Base-by-base conservation (phyloP, 1,140 invertebrate genomes). In the Homarus americanus region DNA sequence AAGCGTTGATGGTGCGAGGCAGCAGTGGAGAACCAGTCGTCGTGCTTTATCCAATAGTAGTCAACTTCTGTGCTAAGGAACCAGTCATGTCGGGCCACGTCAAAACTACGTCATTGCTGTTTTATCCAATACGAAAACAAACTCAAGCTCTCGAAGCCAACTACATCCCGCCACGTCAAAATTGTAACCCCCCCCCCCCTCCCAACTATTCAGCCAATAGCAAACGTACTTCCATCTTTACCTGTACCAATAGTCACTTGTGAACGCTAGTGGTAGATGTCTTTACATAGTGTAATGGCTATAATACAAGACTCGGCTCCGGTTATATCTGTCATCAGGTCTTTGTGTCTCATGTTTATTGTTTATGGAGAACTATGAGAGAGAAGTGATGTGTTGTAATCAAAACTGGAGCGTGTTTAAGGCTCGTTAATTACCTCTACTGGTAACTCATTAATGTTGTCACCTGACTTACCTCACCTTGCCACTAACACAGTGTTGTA, bases 201-300 rank as follows among this genome's bases (percentile, higher is more conserved):
- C 24, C 63, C 24, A 69, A 32, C 63, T 69, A n/a, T 69, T 32
- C 28, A 7, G 63, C 63, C 63, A 69, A 28, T 69, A 69, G 63
- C 63, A n/a, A 69, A 32, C 24, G 63, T 69, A 69, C 63, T 69
- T 69, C 63, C 63, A 69, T 69, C 63, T 28, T 69, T 69, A 28
- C n/a, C n/a, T 69, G 63, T 69, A 69, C 63, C 28, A 69, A 69
- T 69, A 69, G 63, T 69, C 28, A 69, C 32, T 69, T 69, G 63
- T 69, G 63, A 32, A 69, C 3, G n/a, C 24, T 69, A 69, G 63
- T 69, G 1, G n/a, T 69, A 69, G 63, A 69, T 69, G 63, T 69
- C 63, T 69, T 69, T 69, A 69, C 63, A 69, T 69, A 69, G 63
- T 32, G 63, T 69, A 32, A 69, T 69, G 63, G 28, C 10, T 28